Evolutionary conservation across 2,797 vertebrate species (phyloP).

Genomic region (Potorous gilbertii): DNA sequence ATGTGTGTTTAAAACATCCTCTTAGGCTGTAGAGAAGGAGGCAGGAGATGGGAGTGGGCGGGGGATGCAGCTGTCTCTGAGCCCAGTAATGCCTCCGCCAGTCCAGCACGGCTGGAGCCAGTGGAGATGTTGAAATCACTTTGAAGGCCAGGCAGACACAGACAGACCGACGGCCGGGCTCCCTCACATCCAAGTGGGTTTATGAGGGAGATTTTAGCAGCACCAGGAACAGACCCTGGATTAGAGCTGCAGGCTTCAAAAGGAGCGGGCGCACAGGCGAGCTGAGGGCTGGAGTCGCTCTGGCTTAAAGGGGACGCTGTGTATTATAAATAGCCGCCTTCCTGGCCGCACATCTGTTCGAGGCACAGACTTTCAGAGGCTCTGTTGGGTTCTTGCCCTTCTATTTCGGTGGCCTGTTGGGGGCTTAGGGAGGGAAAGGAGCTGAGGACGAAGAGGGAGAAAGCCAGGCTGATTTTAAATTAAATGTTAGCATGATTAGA

Average conservation of each 20-base stretch:
- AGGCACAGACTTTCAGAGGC: constrained; percentile 73
- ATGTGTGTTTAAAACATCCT: not conserved
- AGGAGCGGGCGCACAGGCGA: constrained; percentile 71
- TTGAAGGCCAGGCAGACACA: constrained; percentile 31
- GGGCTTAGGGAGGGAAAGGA: not conserved
- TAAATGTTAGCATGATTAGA: not conserved
- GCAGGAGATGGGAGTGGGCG: not conserved
- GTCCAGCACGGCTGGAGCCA: not conserved
- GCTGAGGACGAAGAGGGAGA: not conserved
- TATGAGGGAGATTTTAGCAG: constrained; percentile 72
- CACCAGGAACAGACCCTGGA: constrained; percentile 77
- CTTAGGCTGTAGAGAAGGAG: not conserved
- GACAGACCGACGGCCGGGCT: constrained; percentile 53
- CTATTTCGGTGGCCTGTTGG: constrained; percentile 70
- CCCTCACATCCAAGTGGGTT: constrained; percentile 41
- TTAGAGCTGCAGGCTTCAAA: constrained; percentile 81
- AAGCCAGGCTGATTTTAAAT: not conserved
- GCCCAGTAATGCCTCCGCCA: not conserved
- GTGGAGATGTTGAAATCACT: constrained; percentile 38
- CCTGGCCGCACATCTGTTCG: constrained; percentile 79
- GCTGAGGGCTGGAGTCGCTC: constrained; percentile 76
- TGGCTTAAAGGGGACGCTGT: constrained; percentile 78
- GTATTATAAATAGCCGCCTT: constrained; percentile 80
- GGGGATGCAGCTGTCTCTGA: fast-evolving
- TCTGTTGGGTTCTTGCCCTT: constrained; percentile 73